Percentiles rank a stretch among this genome's conserved stretches.
phyloP scores from a whole-genome alignment of 2,797 vertebrate genomes.

The Sphaeramia orbicularis region DNA sequence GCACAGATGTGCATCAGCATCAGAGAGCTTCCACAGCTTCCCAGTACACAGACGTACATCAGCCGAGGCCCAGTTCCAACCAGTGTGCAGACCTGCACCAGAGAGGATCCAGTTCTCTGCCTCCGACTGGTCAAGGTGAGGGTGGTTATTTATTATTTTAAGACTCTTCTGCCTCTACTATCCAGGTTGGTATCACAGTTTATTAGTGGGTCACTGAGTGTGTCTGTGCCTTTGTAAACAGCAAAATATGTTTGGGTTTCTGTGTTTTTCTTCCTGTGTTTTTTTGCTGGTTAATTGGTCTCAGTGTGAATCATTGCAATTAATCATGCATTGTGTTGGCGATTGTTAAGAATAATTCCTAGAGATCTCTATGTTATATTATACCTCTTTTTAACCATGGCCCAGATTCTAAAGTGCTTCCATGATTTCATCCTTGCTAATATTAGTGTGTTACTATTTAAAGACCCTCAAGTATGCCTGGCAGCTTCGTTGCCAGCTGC shows the following conservation, averaged over 20 bases:
- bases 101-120: conserved; percentile 70
- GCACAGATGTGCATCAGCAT: conserved; percentile 87
- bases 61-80: conserved; percentile 63
- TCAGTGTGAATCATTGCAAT: conserved; percentile 56
- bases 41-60: conserved; percentile 73
- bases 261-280: conserved; percentile 35
- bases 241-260: conserved; percentile 15
- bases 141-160: conserved; percentile 18
- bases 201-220: conserved; percentile 4
- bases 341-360: conserved; percentile 70
- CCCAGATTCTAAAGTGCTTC: conserved; percentile 72
- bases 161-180: conserved; percentile 10
- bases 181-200: conserved; percentile 11
- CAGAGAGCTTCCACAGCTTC: conserved; percentile 57
- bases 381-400: conserved; percentile 75
- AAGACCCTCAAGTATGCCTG: conserved; percentile 58
- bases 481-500: conserved; percentile 54
- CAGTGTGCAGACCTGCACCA: conserved; percentile 76
- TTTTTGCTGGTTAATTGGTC: conserved; percentile 63
- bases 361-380: conserved; percentile 67
- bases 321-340: conserved; percentile 76
- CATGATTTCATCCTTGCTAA: conserved; percentile 70
- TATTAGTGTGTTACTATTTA: conserved; percentile 76
- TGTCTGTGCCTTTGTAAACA: conserved; percentile 18
- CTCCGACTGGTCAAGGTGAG: conserved; percentile 76